Evolutionary conservation across 2,888 invertebrate species (phyloP).

Genomic region (Tinea semifulvella): DNA sequence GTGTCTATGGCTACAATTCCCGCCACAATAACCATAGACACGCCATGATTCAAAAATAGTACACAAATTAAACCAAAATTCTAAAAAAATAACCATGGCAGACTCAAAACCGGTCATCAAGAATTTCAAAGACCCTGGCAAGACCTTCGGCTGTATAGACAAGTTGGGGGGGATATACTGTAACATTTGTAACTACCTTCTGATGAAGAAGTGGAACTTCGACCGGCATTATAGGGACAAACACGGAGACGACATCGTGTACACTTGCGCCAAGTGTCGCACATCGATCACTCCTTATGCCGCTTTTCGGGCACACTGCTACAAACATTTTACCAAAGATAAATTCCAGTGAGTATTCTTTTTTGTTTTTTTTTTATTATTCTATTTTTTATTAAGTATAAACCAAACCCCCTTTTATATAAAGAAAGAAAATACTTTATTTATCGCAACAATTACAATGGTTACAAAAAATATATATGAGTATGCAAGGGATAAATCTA

Average conservation of each 20-base stretch:
- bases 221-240: conserved; percentile 62
- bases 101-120: neutral
- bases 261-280: conserved; percentile 66
- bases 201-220: conserved; percentile 58
- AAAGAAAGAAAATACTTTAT: no score
- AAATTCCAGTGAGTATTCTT: conserved; percentile 61
- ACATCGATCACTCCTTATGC: conserved; percentile 62
- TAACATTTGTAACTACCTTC: conserved; percentile 60
- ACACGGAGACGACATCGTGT: conserved; percentile 40
- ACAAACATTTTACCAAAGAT: conserved; percentile 63
- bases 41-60: neutral
- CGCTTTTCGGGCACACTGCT: conserved; percentile 69
- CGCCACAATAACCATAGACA: neutral
- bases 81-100: neutral
- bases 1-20: neutral
- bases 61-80: neutral
- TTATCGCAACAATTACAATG: no score
- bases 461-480: no score
- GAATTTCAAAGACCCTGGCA: neutral
- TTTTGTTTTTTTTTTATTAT: no score
- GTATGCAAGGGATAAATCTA: no score
- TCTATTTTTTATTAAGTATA: no score
- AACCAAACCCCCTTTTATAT: no score
- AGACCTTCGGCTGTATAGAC: conserved; percentile 31
- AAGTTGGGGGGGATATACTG: conserved; percentile 65